These are phyloP conservation scores for Aspidiotus destructor DNA, from an alignment of 2,888 invertebrate species.

Conservation along the genomic window DNA sequence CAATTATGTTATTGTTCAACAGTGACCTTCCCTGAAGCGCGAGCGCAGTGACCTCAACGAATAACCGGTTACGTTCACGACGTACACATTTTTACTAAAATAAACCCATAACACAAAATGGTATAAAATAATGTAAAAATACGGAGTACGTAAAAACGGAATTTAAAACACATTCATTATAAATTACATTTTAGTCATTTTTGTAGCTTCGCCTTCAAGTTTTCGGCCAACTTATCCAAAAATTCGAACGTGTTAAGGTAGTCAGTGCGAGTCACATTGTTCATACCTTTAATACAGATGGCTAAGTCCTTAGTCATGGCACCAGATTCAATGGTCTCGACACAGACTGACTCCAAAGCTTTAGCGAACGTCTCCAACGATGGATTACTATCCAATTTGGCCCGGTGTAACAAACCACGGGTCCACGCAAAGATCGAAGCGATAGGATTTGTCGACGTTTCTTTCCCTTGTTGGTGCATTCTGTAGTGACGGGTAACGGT, in stretches of 20 bases:
- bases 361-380: slow-evolving; percentile 70
- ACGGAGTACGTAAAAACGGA: not conserved
- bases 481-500: slow-evolving; percentile 89
- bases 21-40: too few species aligned
- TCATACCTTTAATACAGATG: slow-evolving; percentile 92
- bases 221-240: slow-evolving; percentile 86
- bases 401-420: slow-evolving; percentile 82
- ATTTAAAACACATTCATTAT: slow-evolving; percentile 10
- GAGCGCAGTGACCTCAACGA: too few species aligned
- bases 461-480: slow-evolving; percentile 84
- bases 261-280: slow-evolving; percentile 59
- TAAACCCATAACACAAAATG: too few species aligned
- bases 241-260: slow-evolving; percentile 97
- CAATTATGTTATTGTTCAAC: too few species aligned
- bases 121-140: too few species aligned
- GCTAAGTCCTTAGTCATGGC: slow-evolving; percentile 98
- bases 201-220: slow-evolving; percentile 57
- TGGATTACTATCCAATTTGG: slow-evolving; percentile 79
- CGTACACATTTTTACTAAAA: too few species aligned
- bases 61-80: too few species aligned
- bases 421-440: slow-evolving; percentile 99
- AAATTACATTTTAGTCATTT: slow-evolving; percentile 27
- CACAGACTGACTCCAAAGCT: slow-evolving; percentile 77
- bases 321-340: slow-evolving; percentile 90
- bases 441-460: slow-evolving; percentile 97